phyloP scores from a whole-genome alignment of 2,797 vertebrate species.

The Neosilurus hyrtlii region DNA sequence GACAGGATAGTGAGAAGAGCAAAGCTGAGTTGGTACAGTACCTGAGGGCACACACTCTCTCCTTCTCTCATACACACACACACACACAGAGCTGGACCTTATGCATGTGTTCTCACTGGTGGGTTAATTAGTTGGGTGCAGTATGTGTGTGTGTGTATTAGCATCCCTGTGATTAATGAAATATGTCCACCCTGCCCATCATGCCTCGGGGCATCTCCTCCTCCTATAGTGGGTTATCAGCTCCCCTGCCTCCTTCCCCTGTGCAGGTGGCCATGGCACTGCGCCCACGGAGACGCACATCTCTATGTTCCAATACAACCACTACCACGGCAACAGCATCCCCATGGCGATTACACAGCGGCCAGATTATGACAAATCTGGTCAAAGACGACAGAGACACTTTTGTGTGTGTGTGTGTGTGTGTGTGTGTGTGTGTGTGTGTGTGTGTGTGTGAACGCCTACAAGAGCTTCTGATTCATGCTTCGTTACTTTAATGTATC shows the following conservation, averaged over 20 bases:
- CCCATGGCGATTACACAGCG: slow-evolving; percentile 39
- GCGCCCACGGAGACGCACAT: slow-evolving; percentile 46
- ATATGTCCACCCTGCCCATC: slow-evolving; percentile 65
- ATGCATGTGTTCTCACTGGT: slow-evolving; percentile 66
- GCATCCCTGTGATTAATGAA: slow-evolving; percentile 70
- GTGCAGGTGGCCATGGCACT: slow-evolving; percentile 68
- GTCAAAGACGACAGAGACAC: slow-evolving; percentile 8
- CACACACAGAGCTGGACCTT: slow-evolving; percentile 50
- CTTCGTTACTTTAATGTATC: slow-evolving; percentile 7
- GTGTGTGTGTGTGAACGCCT: background rate
- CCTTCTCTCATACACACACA: slow-evolving; percentile 28
- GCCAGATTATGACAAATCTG: slow-evolving; percentile 27
- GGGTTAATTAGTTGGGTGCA: slow-evolving; percentile 71
- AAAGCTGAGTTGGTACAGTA: slow-evolving; percentile 57
- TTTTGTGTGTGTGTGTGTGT: no score
- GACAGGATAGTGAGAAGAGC: slow-evolving; percentile 53
- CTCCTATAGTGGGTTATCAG: slow-evolving; percentile 68
- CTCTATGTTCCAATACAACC: slow-evolving; percentile 56
- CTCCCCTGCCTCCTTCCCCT: slow-evolving; percentile 64
- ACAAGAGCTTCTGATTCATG: slow-evolving; percentile 20
- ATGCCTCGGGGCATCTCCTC: slow-evolving; percentile 43
- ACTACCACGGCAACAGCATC: slow-evolving; percentile 38
- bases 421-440: no score
- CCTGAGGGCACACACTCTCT: slow-evolving; percentile 44
- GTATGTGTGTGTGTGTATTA: slow-evolving; percentile 57